A percentile compares a stretch with the other conserved stretches of the same genome.
These are phyloP conservation scores for Bufotes viridis DNA, from an alignment of 2,797 vertebrate genomes.

Conservation along the genomic window DNA sequence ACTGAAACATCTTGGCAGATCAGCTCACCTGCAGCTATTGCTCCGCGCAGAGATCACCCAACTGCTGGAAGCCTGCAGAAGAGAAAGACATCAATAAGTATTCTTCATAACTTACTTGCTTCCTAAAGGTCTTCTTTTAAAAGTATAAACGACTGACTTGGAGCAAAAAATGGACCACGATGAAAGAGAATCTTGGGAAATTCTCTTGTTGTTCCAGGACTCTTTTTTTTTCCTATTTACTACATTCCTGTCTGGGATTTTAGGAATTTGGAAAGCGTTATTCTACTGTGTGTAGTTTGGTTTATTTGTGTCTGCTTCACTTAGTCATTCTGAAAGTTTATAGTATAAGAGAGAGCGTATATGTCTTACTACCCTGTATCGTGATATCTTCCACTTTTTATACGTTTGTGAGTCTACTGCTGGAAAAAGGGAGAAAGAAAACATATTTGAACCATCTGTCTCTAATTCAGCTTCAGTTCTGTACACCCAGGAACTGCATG, in stretches of 20 bases:
- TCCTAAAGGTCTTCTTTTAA: not conserved
- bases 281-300: not conserved
- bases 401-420: not conserved
- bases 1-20: conserved; percentile 28
- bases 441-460: conserved; percentile 48
- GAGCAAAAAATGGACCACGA: not conserved
- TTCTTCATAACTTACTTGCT: conserved; percentile 9
- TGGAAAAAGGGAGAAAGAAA: not conserved
- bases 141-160: not conserved
- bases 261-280: not conserved
- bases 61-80: conserved; percentile 25
- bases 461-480: conserved; percentile 41
- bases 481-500: conserved; percentile 35
- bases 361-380: not conserved
- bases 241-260: conserved; percentile 5
- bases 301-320: not conserved
- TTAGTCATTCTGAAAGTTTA: not conserved
- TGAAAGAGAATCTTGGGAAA: not conserved
- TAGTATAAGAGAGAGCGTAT: not conserved
- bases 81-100: conserved; percentile 24
- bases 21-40: conserved; percentile 47
- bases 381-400: not conserved
- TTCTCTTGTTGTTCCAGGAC: not conserved
- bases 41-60: not conserved
- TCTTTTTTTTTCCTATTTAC: not conserved